These are phyloP conservation scores for Gyrodactylus bullatarudis DNA, from an alignment of 1,140 invertebrate species.

Conservation along the genomic window DNA sequence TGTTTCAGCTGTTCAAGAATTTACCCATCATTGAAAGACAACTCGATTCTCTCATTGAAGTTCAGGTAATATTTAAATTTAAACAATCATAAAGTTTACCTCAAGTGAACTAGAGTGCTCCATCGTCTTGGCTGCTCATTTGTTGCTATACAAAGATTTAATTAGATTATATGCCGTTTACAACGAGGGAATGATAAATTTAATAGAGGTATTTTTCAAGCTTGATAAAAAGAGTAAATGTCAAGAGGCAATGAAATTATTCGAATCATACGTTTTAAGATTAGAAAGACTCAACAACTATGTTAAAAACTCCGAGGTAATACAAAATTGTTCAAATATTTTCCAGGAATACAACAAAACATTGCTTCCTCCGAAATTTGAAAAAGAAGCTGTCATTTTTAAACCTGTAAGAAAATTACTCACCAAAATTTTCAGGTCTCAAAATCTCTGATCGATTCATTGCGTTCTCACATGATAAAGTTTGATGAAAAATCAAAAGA, in stretches of 20 bases:
- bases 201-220: not conserved
- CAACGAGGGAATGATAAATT: conserved; percentile 6
- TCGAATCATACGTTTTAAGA: not conserved
- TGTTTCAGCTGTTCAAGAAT: not conserved
- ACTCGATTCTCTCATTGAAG: not conserved
- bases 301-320: not conserved
- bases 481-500: too few relatives aligned
- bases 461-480: too few relatives aligned
- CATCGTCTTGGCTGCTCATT: not conserved
- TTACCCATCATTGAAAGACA: not conserved
- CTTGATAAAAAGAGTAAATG: not conserved
- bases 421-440: too few relatives aligned
- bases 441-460: too few relatives aligned
- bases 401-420: too few relatives aligned
- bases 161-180: conserved; percentile 3
- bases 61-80: not conserved
- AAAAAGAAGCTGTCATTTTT: too few relatives aligned
- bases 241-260: not conserved
- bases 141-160: conserved; percentile 4
- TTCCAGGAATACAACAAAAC: too few relatives aligned
- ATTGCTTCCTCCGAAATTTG: too few relatives aligned
- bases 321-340: too few relatives aligned
- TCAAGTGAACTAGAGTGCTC: not conserved
- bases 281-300: not conserved
- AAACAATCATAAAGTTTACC: not conserved